Base-by-base conservation (phyloP, 2,888 invertebrate species). In the Antheraea assamensis region DNA sequence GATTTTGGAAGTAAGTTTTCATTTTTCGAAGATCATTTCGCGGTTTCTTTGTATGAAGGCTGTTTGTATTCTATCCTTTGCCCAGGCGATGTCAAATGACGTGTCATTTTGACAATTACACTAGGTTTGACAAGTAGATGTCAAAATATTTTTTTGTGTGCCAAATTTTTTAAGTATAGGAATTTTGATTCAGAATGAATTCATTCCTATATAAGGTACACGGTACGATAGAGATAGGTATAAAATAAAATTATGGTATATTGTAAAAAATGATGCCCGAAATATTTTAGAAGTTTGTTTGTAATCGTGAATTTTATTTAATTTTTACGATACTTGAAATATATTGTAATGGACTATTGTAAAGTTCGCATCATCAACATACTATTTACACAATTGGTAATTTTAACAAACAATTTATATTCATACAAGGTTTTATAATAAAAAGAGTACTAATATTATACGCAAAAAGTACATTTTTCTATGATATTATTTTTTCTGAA, bases 1-100 rank as follows among this genome's bases (percentile, higher is more conserved):
- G 31, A n/a, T 71, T 64, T 42, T 30, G 30, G 61, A 64, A 64
- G 71, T 68, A 68, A 68, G 68, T 68, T 68, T 68, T 19, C 55
- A 52, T 52, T 24, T 58, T 58, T 24, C 58, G 58, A 58, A 24
- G 58, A n/a, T 58, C 8, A 68, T 68, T 35, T 68, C 10, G 3
- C n/a, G 61, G 61, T n/a, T 35, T 68, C 35, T 10, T 61, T 64
- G 61, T 27, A 13, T 4, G 17, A 64, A 64, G 61, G 61, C 3
- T 68, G 35, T 68, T 68, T 68, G 68, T 21, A 68, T 21, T n/a
- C 5, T 68, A 19, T n/a, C 68, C 68, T 68, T 68, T 68, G 68
- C 35, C 35, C 68, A 35, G 35, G 21, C 35, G 68, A 35, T 68
- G 35, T 35, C 21, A 68, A 68, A 10, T 35, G 35, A 68, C 17